Evolutionary conservation across 2,113 vertebrate genomes (phyloP), one percentile per base, ranked within the genome.

Genomic region (Gadus chalcogrammus): DNA sequence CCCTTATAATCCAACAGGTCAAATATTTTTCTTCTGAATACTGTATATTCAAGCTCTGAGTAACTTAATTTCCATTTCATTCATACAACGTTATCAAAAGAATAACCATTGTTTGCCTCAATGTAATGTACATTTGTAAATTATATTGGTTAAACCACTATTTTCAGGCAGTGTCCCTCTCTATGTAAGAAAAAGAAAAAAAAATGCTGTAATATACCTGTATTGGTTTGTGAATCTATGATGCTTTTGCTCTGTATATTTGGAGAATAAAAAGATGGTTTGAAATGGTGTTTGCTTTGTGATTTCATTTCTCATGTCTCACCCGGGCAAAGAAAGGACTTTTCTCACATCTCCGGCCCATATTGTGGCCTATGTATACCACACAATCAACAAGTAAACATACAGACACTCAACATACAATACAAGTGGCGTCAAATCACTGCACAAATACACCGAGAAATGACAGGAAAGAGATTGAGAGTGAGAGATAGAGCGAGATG

Each of bases 191-290:
- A 85, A 82, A 85, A 83, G 76, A 82, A 82, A 24, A 79, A 78
- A 87, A 88, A 76, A 84, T 73, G 83, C 84, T 91, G 91, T 92
- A 90, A 90, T 93, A 91, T 91, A 91, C 87, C 86, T 90, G 90
- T 93, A 87, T 88, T 83, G 87, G 88, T 92, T 87, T 89, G 89
- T 93, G 91, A 92, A 90, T 86, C 86, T 91, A 89, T 92, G 88
- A 92, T 90, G 89, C 88, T 90, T 89, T 91, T 91, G 86, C 90
- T 92, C 90, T 93, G 91, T 93, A 92, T 91, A 93, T 92, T 92
- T 92, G 88, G 87, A 85, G 82, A 90, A 90, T 85, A 58, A 86
- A 76, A 74, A 65, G 85, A 35, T 17, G 69, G 82, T 81, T 80
- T 85, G 81, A 88, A 58, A 82, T 86, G 77, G 82, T 72, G 79